Evolutionary conservation across 1,140 invertebrate genomes (phyloP), one percentile per base, ranked within the genome.

Genomic region (Drosophila neocordata): DNA sequence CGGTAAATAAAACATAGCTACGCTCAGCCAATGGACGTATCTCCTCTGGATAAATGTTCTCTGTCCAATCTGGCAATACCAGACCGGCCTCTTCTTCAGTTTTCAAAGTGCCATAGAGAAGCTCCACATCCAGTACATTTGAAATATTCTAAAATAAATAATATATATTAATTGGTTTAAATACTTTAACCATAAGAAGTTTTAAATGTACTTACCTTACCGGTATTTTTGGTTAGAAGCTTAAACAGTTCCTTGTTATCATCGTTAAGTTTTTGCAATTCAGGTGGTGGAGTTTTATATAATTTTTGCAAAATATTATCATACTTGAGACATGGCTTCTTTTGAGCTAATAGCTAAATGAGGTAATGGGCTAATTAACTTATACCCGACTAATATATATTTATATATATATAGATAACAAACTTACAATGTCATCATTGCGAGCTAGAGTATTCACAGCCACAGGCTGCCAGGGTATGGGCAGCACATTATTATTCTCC

Each of bases 401-500:
- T 6, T 31, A 31, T 3, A 31, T 3, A 65, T 7, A 11, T 7
- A 13, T 58, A 44, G 56, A 2, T 57, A 15, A 6, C 31, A 24
- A 63, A 92, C 92, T 92, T 93, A 97, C 96, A 90, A 94, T 94
- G 91, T 97, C 96, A 37, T 94, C 77, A 20, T 93, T 71, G 55
- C 93, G 93, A 0, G 96, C 95, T 41, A 94, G 91, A 4, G 95
- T 95, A 91, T 97, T 95, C 12, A 98, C 94, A 1, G 97, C 96
- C 78, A 98, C 95, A 0, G 97, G 97, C 78, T 97, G 96, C 97
- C 97, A 99, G 0, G 92, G 81, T 48, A 98, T 92, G 0, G 93
- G 89, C 79, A 96, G 94, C 94, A 97, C 97, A 65, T 94, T 92
- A 82, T 96, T 95, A 22, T 94, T 92, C 5, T 93, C 92, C 20